A percentile compares a stretch with the other conserved stretches of the same genome.
phyloP scores from a whole-genome alignment of 1,140 invertebrate genomes.

The Pomacea maculata region DNA sequence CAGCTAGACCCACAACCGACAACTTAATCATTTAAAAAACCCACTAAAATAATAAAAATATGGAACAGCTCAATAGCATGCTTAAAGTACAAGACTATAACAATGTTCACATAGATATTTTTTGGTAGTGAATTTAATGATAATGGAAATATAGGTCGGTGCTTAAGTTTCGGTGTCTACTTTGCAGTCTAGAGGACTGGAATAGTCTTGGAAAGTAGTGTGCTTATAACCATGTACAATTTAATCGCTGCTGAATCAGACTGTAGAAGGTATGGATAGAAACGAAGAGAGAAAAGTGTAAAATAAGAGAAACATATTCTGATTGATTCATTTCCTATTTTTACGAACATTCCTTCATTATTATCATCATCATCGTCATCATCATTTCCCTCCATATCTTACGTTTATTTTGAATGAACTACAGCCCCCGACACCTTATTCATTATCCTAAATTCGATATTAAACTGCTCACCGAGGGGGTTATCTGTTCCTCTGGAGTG shows the following conservation, averaged over 20 bases:
- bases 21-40: neutral
- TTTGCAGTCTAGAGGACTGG: neutral
- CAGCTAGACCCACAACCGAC: neutral
- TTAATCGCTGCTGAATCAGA: neutral
- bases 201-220: neutral
- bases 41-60: neutral
- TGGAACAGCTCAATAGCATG: neutral
- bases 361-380: too few relatives aligned
- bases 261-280: neutral
- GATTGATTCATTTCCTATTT: neutral
- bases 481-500: too few relatives aligned
- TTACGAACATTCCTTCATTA: too few relatives aligned
- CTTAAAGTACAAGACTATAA: neutral
- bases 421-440: too few relatives aligned
- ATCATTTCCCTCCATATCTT: too few relatives aligned
- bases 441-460: too few relatives aligned
- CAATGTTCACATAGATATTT: neutral
- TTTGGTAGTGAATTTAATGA: neutral
- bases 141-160: too few relatives aligned
- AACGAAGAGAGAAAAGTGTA: neutral
- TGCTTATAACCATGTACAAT: neutral
- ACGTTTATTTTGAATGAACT: too few relatives aligned
- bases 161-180: neutral
- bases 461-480: too few relatives aligned
- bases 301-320: neutral